phyloP scores from a whole-genome alignment of 2,888 invertebrate genomes.

The Hypolimnas misippus region DNA sequence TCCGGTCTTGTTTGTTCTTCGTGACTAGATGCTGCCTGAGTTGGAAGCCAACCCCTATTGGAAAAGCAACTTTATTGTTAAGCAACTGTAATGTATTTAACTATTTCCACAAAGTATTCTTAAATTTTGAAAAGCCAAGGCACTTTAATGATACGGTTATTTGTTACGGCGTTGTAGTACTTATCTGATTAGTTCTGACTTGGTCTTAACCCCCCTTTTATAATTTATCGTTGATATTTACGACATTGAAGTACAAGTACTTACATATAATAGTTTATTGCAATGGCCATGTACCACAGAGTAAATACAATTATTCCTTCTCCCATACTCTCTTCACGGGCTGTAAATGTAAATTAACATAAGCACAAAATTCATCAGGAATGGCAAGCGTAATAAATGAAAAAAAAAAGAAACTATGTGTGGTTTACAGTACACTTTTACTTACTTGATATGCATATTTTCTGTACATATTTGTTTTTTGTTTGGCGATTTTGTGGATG shows the following conservation, averaged over 20 bases:
- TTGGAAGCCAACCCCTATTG: constrained; percentile 2
- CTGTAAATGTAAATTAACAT: background rate
- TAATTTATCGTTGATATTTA: background rate
- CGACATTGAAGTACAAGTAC: background rate
- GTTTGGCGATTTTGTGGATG: background rate
- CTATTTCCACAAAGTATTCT: too few relatives aligned
- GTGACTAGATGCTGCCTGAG: background rate
- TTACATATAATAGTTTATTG: constrained; percentile 14
- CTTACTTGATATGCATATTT: background rate
- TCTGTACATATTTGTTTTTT: background rate
- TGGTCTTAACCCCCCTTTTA: background rate
- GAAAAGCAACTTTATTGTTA: too few relatives aligned
- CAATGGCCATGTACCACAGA: constrained; percentile 10
- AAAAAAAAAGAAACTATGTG: background rate
- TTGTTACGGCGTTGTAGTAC: too few relatives aligned
- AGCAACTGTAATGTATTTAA: too few relatives aligned
- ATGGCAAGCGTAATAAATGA: too few relatives aligned
- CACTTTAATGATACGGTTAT: too few relatives aligned
- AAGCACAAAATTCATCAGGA: too few relatives aligned
- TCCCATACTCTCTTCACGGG: background rate
- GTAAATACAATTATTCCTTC: constrained; percentile 11
- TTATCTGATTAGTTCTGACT: too few relatives aligned
- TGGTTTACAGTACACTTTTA: too few relatives aligned
- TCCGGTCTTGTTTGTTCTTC: background rate
- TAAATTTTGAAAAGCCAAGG: too few relatives aligned